phyloP scores from a whole-genome alignment of 2,888 invertebrate species.

The Rhamnusium bicolor region DNA sequence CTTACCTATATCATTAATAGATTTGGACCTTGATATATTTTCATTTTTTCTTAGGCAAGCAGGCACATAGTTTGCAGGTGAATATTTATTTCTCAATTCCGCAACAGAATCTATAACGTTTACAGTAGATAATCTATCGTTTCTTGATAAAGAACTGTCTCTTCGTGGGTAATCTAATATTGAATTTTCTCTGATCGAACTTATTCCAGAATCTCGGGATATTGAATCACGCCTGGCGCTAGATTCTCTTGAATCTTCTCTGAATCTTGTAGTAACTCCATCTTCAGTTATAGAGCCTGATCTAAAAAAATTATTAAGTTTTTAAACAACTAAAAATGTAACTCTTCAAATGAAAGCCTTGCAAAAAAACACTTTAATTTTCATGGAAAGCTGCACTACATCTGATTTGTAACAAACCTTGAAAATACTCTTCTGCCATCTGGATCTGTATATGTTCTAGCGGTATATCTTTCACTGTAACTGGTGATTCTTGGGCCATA shows the following conservation, averaged over 20 bases:
- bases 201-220: slow-evolving; percentile 64
- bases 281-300: slow-evolving; percentile 70
- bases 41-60: slow-evolving; percentile 66
- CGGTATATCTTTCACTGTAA: slow-evolving; percentile 74
- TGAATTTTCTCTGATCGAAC: slow-evolving; percentile 65
- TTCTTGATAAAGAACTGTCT: slow-evolving; percentile 71
- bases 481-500: slow-evolving; percentile 68
- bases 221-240: slow-evolving; percentile 62
- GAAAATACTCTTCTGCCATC: slow-evolving; percentile 73
- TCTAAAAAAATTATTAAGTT: slow-evolving; percentile 48
- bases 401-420: slow-evolving; percentile 64
- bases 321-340: not conserved
- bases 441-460: slow-evolving; percentile 74
- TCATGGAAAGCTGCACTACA: no score
- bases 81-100: slow-evolving; percentile 83
- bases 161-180: slow-evolving; percentile 72
- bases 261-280: slow-evolving; percentile 69
- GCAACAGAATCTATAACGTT: slow-evolving; percentile 71
- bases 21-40: slow-evolving; percentile 72
- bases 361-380: no score
- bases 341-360: not conserved
- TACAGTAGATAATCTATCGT: slow-evolving; percentile 57
- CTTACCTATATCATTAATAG: slow-evolving; percentile 75
- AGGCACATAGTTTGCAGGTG: slow-evolving; percentile 83
- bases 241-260: slow-evolving; percentile 69